Conservation (phyloP, 2,113 vertebrate genomes). For the rabbit (Oryctolagus cuniculus) region mOryCun1.1 NC_091443.1:6704001-6704500, state of each 20-base stretch:
- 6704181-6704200: conserved; percentile 97
- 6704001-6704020: conserved; percentile 91
- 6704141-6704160: conserved; percentile 90
- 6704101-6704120: conserved; percentile 88
- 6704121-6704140: conserved; percentile 95
- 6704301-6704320: conserved; percentile 92
- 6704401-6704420: conserved; percentile 75
- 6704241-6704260: conserved; percentile 92
- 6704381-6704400: conserved; percentile 91
- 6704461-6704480: conserved; percentile 16
- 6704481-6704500: conserved; percentile 48
- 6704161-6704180: conserved; percentile 92
- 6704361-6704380: conserved; percentile 91
- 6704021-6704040: conserved; percentile 92
- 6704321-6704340: conserved; percentile 90
- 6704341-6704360: conserved; percentile 87
- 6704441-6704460: neutral
- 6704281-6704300: conserved; percentile 95
- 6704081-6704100: conserved; percentile 93
- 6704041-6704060: conserved; percentile 94
- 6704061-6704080: conserved; percentile 94
- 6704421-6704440: neutral
- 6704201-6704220: conserved; percentile 96
- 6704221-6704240: conserved; percentile 92
- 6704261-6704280: conserved; percentile 92